A percentile compares a stretch with the other conserved stretches of the same genome.
phyloP scores from a whole-genome alignment of 2,888 invertebrate genomes.

The Drosophila demipolita region DNA sequence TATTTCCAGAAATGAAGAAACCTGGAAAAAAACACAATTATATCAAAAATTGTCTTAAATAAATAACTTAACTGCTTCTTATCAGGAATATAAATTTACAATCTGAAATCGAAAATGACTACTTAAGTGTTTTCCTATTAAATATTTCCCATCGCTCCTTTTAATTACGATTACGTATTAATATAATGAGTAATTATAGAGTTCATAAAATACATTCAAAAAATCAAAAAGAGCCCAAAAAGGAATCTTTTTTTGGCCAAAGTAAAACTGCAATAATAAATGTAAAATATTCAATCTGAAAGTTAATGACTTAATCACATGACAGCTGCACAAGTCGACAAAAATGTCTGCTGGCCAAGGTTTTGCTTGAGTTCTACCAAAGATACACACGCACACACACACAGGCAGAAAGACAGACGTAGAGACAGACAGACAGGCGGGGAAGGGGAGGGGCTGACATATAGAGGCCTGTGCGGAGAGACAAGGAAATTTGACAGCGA shows the following conservation, averaged over 20 bases:
- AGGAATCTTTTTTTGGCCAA: not conserved
- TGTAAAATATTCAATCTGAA: constrained; percentile 20
- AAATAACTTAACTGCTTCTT: not conserved
- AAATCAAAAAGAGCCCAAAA: not conserved
- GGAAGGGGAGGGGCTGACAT: constrained; percentile 7
- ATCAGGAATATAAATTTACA: not conserved
- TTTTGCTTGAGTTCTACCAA: constrained; percentile 11
- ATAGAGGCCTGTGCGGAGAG: constrained; percentile 41
- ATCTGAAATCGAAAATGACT: not conserved
- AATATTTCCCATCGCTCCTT: not conserved
- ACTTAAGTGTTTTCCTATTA: not conserved
- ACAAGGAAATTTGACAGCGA: constrained; percentile 59
- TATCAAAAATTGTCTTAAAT: not conserved
- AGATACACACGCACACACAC: constrained; percentile 11
- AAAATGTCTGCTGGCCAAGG: constrained; percentile 14
- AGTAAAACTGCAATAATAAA: constrained; percentile 9
- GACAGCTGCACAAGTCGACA: constrained; percentile 28
- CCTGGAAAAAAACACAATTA: accelerated
- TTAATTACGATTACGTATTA: not conserved
- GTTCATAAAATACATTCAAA: not conserved
- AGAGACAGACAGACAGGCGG: not conserved
- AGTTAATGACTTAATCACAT: constrained; percentile 52
- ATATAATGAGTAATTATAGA: not conserved
- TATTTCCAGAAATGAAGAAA: not conserved
- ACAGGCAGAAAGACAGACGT: not conserved